Conservation (phyloP, 2,888 invertebrate genomes). For the Leptinotarsa tumamoca region DNA sequence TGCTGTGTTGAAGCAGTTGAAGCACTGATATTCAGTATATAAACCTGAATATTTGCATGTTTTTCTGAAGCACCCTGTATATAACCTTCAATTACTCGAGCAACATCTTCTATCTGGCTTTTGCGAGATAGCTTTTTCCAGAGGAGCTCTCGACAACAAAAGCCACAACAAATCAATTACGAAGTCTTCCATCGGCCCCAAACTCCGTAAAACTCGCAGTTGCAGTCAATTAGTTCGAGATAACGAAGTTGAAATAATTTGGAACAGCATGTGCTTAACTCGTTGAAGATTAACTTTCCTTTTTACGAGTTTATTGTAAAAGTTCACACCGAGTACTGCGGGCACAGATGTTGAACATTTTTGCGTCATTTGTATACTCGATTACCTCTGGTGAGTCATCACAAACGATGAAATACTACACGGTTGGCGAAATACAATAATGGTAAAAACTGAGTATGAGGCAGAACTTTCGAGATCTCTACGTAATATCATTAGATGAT, state of each 20-base stretch:
- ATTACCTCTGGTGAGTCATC: slow-evolving; percentile 1
- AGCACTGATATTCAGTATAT: no score
- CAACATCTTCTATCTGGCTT: background rate
- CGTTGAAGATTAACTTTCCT: background rate
- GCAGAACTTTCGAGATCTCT: slow-evolving; percentile 6
- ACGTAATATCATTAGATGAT: slow-evolving; percentile 5
- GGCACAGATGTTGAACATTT: background rate
- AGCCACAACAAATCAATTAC: slow-evolving; percentile 2
- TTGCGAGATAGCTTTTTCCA: background rate
- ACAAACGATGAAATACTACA: background rate
- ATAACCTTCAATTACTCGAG: no score
- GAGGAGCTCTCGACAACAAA: background rate
- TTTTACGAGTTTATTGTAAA: background rate
- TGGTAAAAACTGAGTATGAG: background rate
- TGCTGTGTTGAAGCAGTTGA: no score
- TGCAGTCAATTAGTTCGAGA: background rate
- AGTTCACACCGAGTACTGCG: background rate
- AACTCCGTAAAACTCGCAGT: background rate
- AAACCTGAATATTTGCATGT: no score
- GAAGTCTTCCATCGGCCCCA: background rate
- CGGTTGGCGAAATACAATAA: background rate
- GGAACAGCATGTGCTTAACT: no score
- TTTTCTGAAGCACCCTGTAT: no score
- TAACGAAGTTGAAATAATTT: no score
- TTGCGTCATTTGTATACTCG: background rate